Conservation (phyloP, 2,113 vertebrate genomes). For the Oryzias javanicus region DNA sequence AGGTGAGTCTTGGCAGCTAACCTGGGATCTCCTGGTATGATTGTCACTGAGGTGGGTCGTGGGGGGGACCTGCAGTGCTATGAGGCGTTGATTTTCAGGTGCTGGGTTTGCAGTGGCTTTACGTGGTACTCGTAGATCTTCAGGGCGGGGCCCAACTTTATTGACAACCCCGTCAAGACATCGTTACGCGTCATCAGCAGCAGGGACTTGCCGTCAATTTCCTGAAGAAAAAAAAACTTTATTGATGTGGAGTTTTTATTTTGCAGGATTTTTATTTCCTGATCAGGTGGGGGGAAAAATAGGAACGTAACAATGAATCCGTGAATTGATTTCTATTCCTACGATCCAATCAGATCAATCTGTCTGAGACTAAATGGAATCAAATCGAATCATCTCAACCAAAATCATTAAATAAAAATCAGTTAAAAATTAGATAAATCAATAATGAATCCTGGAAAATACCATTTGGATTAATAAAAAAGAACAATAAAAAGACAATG, state of each 20-base stretch:
- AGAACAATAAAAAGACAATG: no score
- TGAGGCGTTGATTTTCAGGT: constrained; percentile 90
- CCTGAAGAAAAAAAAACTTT: constrained; percentile 75
- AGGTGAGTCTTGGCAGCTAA: constrained; percentile 59
- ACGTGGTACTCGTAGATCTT: constrained; percentile 99
- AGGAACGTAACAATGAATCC: no score
- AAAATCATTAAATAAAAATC: no score
- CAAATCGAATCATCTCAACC: no score
- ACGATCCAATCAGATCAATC: no score
- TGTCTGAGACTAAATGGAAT: no score
- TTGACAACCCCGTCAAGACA: constrained; percentile 95
- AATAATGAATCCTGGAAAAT: no score
- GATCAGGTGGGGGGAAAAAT: no score
- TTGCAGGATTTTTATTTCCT: background rate
- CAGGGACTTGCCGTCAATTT: constrained; percentile 98
- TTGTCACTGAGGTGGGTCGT: constrained; percentile 69
- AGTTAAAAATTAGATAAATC: no score
- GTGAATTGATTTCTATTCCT: no score
- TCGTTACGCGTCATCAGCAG: constrained; percentile 98
- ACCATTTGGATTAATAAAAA: no score
- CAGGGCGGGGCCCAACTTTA: constrained; percentile 96
- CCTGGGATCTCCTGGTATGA: constrained; percentile 64
- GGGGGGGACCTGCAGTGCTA: constrained; percentile 68
- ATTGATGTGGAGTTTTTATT: background rate
- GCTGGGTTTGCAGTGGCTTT: constrained; percentile 95